Base-by-base conservation (phyloP, 2,888 invertebrate species). In the Apotomis betuletana region DNA sequence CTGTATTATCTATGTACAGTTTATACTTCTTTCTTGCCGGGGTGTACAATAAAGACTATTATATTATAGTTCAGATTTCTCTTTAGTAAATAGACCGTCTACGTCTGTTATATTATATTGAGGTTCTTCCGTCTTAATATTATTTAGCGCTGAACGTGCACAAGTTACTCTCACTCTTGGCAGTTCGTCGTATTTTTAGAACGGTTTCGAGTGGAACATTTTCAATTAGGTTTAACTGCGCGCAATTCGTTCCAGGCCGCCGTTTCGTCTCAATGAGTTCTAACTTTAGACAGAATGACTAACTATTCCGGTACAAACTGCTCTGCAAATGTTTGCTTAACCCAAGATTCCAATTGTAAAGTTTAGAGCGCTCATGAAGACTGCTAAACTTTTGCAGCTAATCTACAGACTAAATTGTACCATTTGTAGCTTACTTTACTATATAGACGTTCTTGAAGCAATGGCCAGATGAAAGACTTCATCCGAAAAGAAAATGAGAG, bases 221-320 rank as follows among this genome's bases (percentile, higher is more conserved):
- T 76, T 75, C 75, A 76, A 79, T 80, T 79, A 78, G 77, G 77
- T 78, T 78, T 80, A 78, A 78, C 79, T 75, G 79, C 75, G 78
- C 73, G 70, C 77, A 75, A 80, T 82, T 82, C 64, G 79, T 77
- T 79, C 74, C 77, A 76, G 72, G 61, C 71, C 64, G 75, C 60
- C 41, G 67, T 63, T 64, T 55, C 65, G 72, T 36, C 69, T 68
- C 67, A 72, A 69, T 63, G 69, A 62, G 63, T 74, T 74, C 67
- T 69, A 68, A 70, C 55, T 72, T 68, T 72, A 68, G 63, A 60
- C 52, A 15, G 38, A 57, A 52, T 61, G 55, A 61, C 46, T 67
- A 62, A 41, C 52, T 61, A 49, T 61, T 64, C 27, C 64, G 41
- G 12, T 12, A 13, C 5, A 27, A 55, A 64, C 55, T 46, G 55